Base-by-base conservation (phyloP, 2,888 invertebrate genomes). In the Piscicola geometra region DNA sequence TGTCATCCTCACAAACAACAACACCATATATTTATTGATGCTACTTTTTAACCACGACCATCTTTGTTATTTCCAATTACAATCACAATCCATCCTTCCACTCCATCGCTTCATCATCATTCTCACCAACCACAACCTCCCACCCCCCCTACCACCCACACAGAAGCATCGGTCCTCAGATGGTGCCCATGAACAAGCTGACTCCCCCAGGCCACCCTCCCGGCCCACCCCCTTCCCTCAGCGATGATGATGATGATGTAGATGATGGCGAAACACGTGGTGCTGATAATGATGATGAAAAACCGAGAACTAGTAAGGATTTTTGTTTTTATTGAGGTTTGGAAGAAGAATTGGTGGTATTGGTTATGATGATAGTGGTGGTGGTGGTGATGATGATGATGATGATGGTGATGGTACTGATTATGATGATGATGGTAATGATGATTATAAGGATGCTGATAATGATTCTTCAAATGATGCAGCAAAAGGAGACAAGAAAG, bases 151-250 rank as follows among this genome's bases (percentile, higher is more conserved):
- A 47, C 25, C 60, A 56, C n/a, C 60, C 9, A 9, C 60, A 21
- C 35, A 33, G 66, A 41, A 33, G 30, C 28, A 70, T 72, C 1
- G 36, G 52, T 28, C 35, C 73, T 28, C 52, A 52, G 25, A 60
- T 50, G 41, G 3, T 41, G 0, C 32, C 41, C 21, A n/a, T 35
- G 21, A 69, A 73, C 79, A 79, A 81, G 76, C 81, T 81, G 72
- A 83, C 82, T 70, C 83, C 84, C 5, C 83, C 83, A 32, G 84
- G 84, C 0, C 85, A 85, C 3, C 86, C 86, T 21, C 85, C 86
- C 18, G 85, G 85, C 0, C 80, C 83, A 18, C 84, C 85, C 0
- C 85, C 85, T 21, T 81, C 81, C 2, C 82, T 86, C 18, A 85
- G 84, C 82, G 83, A 85, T 80, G 82, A 68, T 25, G 79, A 79